Conservation (phyloP, 1,140 invertebrate genomes). For the Diploscapter pachys region DNA sequence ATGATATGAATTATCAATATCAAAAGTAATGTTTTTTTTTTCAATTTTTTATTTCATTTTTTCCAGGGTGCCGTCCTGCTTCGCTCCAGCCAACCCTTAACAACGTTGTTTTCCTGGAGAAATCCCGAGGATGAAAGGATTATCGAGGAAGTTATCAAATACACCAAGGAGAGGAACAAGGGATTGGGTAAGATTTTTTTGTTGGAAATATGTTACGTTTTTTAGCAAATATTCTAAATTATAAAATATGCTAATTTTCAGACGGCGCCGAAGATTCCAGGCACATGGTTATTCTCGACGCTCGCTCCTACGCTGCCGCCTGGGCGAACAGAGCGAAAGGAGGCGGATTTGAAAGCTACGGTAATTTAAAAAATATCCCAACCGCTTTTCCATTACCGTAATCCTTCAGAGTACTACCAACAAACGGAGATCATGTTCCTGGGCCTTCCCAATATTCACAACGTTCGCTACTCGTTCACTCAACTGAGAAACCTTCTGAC, state of each 20-base stretch:
- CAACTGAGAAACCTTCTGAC: slow-evolving; percentile 64
- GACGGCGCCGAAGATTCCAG: slow-evolving; percentile 9
- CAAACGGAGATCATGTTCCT: slow-evolving; percentile 16
- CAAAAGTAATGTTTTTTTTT: background rate
- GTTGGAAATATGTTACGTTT: background rate
- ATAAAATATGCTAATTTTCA: slow-evolving; percentile 8
- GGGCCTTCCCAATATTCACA: slow-evolving; percentile 84
- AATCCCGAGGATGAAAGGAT: slow-evolving; percentile 81
- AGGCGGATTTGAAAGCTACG: slow-evolving; percentile 85
- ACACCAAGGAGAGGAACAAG: slow-evolving; percentile 67
- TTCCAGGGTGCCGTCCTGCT: slow-evolving; percentile 78
- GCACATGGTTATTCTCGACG: slow-evolving; percentile 82
- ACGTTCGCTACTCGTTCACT: slow-evolving; percentile 73
- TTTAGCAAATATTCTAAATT: background rate
- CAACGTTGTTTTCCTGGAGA: slow-evolving; percentile 87
- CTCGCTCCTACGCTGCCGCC: slow-evolving; percentile 86
- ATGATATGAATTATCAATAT: no score
- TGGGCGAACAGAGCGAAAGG: slow-evolving; percentile 89
- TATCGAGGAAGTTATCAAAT: slow-evolving; percentile 75
- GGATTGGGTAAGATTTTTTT: slow-evolving; percentile 24
- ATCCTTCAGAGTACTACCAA: slow-evolving; percentile 25
- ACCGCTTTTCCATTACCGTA: background rate
- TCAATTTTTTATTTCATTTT: slow-evolving; percentile 2
- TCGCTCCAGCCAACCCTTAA: slow-evolving; percentile 84
- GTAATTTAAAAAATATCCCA: slow-evolving; percentile 77